Evolutionary conservation across 1,140 invertebrate species (phyloP), one percentile per base, ranked within the genome.

Genomic region (Heliconius congener): DNA sequence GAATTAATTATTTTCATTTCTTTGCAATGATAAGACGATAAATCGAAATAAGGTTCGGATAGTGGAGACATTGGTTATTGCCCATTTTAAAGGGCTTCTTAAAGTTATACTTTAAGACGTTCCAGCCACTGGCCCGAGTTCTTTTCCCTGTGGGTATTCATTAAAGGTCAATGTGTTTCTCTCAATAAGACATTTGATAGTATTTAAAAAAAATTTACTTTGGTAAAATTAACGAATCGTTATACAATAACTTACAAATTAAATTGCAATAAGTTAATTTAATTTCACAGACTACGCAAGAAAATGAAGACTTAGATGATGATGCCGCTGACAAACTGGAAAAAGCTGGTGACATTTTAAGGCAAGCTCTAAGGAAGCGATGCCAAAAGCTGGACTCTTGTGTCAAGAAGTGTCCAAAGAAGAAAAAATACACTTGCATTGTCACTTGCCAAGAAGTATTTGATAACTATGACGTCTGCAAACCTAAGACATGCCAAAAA

Each of bases 391-490:
- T 83, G 3, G 75, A 86, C 5, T 55, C 30, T 19, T 90, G 88
- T 71, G 70, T 81, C 18, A 71, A 71, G 34, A 77, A 80, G 73
- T 90, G 88, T 79, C 82, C 77, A 6, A 70, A 30, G n/a, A 81
- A 79, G 23, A 81, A 79, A 5, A 80, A 39, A 55, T 81, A 71
- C 2, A 57, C 30, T 18, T 90, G 89, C 30, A 77, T 37, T 3
- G 37, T 85, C 1, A 79, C 84, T 8, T 90, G 88, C 34, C 81
- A 83, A 78, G 79, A 85, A 42, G 60, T 74, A 5, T 85, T 76
- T 50, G 88, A 90, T 46, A 77, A 83, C n/a, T 74, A 83, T 4
- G 79, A 85, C 8, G 75, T 84, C 0, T 90, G 88, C 57, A 50
- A 71, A n/a, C 30, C 30, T 19, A 82, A 84, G 52, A 78, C 79